Evolutionary conservation across 2,888 invertebrate species (phyloP), one percentile per base, ranked within the genome.

Genomic region (Callosobruchus maculatus): DNA sequence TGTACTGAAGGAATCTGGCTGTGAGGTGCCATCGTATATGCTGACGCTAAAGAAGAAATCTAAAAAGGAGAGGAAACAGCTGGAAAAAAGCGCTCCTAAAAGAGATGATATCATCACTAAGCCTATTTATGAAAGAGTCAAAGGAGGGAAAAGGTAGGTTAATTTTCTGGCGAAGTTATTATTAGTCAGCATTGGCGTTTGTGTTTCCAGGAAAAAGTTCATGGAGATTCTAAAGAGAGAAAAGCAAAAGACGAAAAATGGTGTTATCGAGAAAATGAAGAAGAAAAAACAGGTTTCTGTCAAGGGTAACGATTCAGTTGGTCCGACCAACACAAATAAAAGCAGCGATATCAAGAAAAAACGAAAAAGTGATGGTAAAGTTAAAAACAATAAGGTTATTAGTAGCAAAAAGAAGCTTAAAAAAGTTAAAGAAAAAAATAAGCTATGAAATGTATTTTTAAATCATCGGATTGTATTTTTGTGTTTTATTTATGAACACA

Each of bases 11-110:
- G 94, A 95, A 82, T 97, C 98, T 0, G 98, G 98, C 0, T 97
- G 97, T 84, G 91, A 92, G 18, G 96, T 99, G 0, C 98, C 98
- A 0, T 93, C 95, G 21, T 99, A 96, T 87, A 95, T 97, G 93
- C 87, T 98, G 78, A 89, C 90, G 74, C 88, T 96, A 85, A 93
- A 93, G 81, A 93, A 92, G 80, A 89, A 91, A 72, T 89, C 90
- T 72, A 91, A 92, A 79, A 91, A 90, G 72, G 90, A 90, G 75
- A 86, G 89, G 70, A 91, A 90, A 82, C 88, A 89, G 77, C 85
- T 92, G 18, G 88, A 89, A 77, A 90, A 87, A 73, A 89, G 88
- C 76, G 93, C 93, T 0, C 92, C 93, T 0, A 86, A 88, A 71
- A 88, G 95, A 13, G 92, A 92, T 72, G 88, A 91, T 68, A 94